Conservation (phyloP, 2,113 vertebrate genomes). For the Sphaerodactylus townsendi region DNA sequence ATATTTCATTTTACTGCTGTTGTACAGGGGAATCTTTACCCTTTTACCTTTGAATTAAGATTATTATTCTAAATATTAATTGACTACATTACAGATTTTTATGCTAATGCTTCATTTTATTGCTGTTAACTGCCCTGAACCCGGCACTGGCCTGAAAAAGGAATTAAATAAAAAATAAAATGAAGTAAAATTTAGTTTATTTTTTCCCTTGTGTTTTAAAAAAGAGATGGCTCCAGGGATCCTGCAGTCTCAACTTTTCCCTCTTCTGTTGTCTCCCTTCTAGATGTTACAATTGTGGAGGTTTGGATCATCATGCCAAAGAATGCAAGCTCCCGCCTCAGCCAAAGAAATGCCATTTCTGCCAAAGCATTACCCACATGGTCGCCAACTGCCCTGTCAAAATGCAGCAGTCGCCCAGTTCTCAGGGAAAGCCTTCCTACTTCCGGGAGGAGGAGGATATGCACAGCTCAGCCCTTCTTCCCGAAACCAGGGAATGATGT, state of each 20-base stretch:
- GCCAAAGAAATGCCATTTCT: conserved; percentile 99
- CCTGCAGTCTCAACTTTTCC: not conserved
- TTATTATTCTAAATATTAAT: no score
- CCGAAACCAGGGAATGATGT: conserved; percentile 81
- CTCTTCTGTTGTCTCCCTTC: not conserved
- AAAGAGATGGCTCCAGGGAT: no score
- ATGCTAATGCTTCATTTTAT: no score
- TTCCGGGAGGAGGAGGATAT: conserved; percentile 83
- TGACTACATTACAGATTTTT: no score
- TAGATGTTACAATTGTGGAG: conserved; percentile 99
- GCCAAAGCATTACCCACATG: conserved; percentile 97
- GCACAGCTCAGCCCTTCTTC: conserved; percentile 74
- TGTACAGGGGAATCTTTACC: no score
- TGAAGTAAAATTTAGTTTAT: no score
- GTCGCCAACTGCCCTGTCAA: conserved; percentile 93
- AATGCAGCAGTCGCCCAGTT: conserved; percentile 85
- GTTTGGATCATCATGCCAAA: conserved; percentile 98
- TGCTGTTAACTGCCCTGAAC: no score
- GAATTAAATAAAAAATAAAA: no score
- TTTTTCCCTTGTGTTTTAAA: not conserved
- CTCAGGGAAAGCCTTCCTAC: conserved; percentile 86
- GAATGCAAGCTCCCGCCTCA: conserved; percentile 97
- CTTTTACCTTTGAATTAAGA: no score
- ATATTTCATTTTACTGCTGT: no score
- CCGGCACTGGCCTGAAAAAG: no score